Conservation (phyloP, 2,113 vertebrate species). For the Damaliscus lunatus region DNA sequence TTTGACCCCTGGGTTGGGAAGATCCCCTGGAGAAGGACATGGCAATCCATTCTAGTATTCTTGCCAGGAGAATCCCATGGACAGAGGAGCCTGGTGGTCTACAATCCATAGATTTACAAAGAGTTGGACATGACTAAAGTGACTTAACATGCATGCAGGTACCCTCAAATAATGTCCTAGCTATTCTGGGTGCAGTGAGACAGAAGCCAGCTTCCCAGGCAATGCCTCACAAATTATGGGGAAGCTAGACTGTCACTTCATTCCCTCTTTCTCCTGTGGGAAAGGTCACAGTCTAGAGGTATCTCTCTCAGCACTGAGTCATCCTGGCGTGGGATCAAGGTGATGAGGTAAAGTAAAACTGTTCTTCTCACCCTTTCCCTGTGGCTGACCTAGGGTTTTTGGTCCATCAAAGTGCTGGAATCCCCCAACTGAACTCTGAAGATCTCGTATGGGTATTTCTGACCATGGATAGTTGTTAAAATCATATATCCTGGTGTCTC, state of each 20-base stretch:
- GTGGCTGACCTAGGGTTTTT: background rate
- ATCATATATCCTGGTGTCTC: background rate
- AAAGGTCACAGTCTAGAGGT: background rate
- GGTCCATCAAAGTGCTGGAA: background rate
- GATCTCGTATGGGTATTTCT: background rate
- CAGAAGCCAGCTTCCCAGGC: background rate
- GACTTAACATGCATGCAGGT: accelerated
- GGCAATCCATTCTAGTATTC: background rate
- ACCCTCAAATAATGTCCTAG: background rate
- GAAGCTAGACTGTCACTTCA: background rate
- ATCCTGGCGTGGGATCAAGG: background rate
- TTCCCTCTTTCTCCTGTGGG: background rate
- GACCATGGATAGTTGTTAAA: background rate
- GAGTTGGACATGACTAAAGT: background rate
- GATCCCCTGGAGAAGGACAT: background rate
- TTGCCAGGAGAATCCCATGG: accelerated
- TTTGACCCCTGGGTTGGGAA: background rate
- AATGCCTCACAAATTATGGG: background rate
- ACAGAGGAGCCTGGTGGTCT: background rate
- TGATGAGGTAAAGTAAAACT: background rate
- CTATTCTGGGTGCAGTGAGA: background rate
- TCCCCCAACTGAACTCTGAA: background rate
- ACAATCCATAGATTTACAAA: background rate
- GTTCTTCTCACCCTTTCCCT: background rate
- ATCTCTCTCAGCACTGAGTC: background rate